A percentile compares a stretch with the other conserved stretches of the same genome.
These are phyloP conservation scores for Oligia fasciuncula DNA, from an alignment of 2,888 invertebrate species.

Conservation along the genomic window DNA sequence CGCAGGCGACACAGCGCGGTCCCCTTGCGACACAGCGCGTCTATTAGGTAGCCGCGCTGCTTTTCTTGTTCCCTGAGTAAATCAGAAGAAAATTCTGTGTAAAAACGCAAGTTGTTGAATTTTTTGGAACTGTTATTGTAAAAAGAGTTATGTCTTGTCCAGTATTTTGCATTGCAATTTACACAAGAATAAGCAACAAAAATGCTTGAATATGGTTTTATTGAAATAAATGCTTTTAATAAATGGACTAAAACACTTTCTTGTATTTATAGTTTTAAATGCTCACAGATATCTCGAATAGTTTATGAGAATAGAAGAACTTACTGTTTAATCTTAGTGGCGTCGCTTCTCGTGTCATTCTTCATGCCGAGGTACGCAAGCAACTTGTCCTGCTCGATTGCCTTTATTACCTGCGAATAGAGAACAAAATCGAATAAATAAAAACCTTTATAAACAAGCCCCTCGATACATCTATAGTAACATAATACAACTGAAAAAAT, in stretches of 20 bases:
- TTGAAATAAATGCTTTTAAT: neutral
- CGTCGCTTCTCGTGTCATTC: constrained; percentile 95
- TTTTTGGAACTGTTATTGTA: neutral
- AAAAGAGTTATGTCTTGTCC: neutral
- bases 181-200: neutral
- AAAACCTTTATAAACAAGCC: neutral
- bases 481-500: neutral
- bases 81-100: neutral
- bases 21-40: constrained; percentile 94
- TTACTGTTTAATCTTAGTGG: constrained; percentile 95
- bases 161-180: neutral
- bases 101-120: neutral
- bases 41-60: constrained; percentile 94
- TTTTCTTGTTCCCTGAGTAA: constrained; percentile 94
- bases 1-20: constrained; percentile 92
- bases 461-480: neutral
- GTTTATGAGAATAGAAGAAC: constrained; percentile 60
- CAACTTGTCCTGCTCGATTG: constrained; percentile 94
- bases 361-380: constrained; percentile 96
- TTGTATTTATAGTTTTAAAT: neutral
- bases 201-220: neutral
- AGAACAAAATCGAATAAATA: neutral
- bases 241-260: neutral
- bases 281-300: neutral
- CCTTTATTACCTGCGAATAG: constrained; percentile 80